phyloP scores from a whole-genome alignment of 2,797 vertebrate genomes.

The Emys orbicularis region DNA sequence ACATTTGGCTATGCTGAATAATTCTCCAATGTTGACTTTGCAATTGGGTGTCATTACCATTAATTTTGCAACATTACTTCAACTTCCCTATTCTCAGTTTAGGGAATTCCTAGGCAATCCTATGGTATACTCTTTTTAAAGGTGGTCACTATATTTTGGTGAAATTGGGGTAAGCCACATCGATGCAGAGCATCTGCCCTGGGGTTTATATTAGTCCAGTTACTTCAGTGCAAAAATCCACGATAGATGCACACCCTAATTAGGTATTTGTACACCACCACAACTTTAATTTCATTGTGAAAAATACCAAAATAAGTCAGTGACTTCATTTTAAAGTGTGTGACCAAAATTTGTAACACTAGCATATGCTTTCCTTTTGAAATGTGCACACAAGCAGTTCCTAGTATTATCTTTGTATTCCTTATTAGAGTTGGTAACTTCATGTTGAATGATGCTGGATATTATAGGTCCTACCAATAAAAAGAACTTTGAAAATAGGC shows the following conservation, averaged over 20 bases:
- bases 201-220: rapidly evolving
- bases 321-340: background rate
- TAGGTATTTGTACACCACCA: background rate
- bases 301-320: conserved; percentile 1
- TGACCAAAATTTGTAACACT: background rate
- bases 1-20: background rate
- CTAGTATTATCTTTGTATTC: conserved; percentile 8
- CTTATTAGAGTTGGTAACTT: background rate
- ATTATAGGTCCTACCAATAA: conserved; percentile 12
- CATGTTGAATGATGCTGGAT: background rate
- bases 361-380: conserved; percentile 32
- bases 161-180: rapidly evolving
- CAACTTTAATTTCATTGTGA: background rate
- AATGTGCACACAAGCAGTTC: background rate
- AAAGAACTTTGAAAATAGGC: conserved; percentile 1
- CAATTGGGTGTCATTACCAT: rapidly evolving
- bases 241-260: background rate
- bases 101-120: rapidly evolving
- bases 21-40: rapidly evolving
- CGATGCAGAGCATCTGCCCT: background rate
- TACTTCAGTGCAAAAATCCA: background rate
- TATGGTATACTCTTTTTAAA: rapidly evolving
- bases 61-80: background rate
- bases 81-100: background rate
- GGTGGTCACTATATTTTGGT: background rate